These are phyloP conservation scores for Orthosia gracilis DNA, from an alignment of 2,888 invertebrate genomes.

Conservation along the genomic window DNA sequence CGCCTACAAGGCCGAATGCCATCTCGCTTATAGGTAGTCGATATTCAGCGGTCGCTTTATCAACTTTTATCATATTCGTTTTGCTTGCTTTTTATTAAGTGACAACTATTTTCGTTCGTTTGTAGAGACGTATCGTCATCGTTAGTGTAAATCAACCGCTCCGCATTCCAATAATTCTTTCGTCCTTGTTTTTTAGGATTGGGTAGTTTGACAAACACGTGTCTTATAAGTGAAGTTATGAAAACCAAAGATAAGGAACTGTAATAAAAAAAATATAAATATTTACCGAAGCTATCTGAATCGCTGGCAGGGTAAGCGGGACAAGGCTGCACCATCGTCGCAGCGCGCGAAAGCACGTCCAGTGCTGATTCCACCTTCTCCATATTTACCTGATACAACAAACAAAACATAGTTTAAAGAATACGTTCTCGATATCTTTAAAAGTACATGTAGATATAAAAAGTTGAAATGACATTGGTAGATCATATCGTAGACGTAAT, in stretches of 20 bases:
- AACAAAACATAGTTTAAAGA: slow-evolving; percentile 25
- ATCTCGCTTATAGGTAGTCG: slow-evolving; percentile 72
- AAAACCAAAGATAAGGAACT: neutral
- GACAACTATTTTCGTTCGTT: slow-evolving; percentile 44
- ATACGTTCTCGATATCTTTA: neutral
- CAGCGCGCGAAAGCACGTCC: slow-evolving; percentile 96
- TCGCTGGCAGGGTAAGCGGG: slow-evolving; percentile 88
- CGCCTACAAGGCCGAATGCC: slow-evolving; percentile 87
- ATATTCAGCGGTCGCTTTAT: slow-evolving; percentile 66
- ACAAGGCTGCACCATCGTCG: slow-evolving; percentile 96
- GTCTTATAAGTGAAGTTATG: neutral
- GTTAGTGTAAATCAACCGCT: slow-evolving; percentile 25
- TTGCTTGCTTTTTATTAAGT: slow-evolving; percentile 49
- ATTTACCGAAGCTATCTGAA: slow-evolving; percentile 91
- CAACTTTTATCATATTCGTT: slow-evolving; percentile 63
- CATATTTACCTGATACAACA: slow-evolving; percentile 84
- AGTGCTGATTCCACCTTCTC: slow-evolving; percentile 95
- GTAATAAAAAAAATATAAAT: slow-evolving; percentile 36
- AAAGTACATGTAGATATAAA: neutral
- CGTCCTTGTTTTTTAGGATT: neutral
- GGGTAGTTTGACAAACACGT: neutral
- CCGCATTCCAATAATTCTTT: slow-evolving; percentile 15
- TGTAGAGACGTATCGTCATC: slow-evolving; percentile 27
- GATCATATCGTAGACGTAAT: neutral
- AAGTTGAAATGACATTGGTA: slow-evolving; percentile 1